Evolutionary conservation across 2,888 invertebrate genomes (phyloP), one percentile per base, ranked within the genome.

Genomic region (Meteorus colon): DNA sequence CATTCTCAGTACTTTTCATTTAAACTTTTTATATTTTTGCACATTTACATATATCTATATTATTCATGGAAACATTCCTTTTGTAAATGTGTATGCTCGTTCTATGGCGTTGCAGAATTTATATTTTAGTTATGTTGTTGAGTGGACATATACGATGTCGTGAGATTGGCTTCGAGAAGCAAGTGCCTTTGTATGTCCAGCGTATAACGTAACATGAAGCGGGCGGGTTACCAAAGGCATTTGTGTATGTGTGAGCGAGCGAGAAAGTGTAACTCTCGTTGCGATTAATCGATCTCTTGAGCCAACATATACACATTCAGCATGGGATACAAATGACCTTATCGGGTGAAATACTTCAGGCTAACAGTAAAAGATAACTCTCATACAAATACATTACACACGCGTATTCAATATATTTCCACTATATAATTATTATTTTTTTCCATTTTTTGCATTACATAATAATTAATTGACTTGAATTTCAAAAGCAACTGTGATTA

Each of bases 281-380:
- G 78, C 78, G 77, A 80, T 80, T 79, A 80, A 80, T 80, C 77
- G 78, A 71, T 79, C 75, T 65, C 74, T 71, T 72, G 48, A 80
- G 81, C 77, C 77, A 75, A 70, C 73, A 72, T 78, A 62, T 55
- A 78, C 79, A 78, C 80, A 81, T 84, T 81, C 78, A 81, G 78
- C 79, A 78, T 79, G 80, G 79, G 81, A 83, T 83, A 82, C 82
- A 83, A 83, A 83, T 81, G 81, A 82, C 81, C 83, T 81, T 83
- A 83, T 83, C 82, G 77, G 81, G 80, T 70, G 14, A 27, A 51
- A 34, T 51, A 34, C 19, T 34, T 14, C 55, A 24, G 31, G 37
- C 34, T 55, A 70, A 55, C 31, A 59, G 59, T 31, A 51, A 70
- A 31, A 70, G 59, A 59, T 70, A 71, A 55, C 70, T 73, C 68